Conservation (phyloP, 2,888 invertebrate genomes). For the Callinectes sapidus region DNA sequence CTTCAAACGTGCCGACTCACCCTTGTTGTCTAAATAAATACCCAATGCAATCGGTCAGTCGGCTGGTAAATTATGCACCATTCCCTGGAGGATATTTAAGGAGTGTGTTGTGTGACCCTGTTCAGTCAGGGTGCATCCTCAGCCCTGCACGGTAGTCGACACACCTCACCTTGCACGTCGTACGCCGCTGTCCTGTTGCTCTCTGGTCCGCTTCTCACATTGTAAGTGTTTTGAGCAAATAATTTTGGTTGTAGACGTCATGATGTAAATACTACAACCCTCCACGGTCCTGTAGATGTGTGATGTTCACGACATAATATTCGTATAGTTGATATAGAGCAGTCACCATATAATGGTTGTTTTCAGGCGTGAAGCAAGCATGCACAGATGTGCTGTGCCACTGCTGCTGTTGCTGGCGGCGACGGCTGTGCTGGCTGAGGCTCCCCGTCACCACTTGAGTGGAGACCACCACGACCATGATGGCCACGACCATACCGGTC, state of each 20-base stretch:
- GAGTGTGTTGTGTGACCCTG: not conserved
- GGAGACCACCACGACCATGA: too few relatives aligned
- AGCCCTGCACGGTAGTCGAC: conserved; percentile 10
- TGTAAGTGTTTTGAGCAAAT: not conserved
- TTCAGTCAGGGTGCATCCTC: not conserved
- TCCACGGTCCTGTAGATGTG: not conserved
- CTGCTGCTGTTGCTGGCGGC: conserved; percentile 34
- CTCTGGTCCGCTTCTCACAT: not conserved
- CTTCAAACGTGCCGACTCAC: conserved; percentile 4
- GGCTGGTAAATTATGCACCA: not conserved
- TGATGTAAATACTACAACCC: not conserved
- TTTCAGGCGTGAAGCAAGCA: conserved; percentile 29
- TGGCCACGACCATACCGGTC: not conserved
- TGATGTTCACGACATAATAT: not conserved
- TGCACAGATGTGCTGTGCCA: conserved; percentile 32
- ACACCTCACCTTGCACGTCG: not conserved
- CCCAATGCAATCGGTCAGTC: not conserved
- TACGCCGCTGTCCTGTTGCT: not conserved
- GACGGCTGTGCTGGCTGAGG: conserved; percentile 29
- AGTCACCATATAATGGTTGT: not conserved
- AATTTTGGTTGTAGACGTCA: not conserved
- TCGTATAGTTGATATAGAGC: not conserved
- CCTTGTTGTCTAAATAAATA: conserved; percentile 21
- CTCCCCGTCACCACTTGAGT: not conserved
- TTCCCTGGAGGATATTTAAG: not conserved